Percentiles rank a stretch among this genome's conserved stretches.
These are phyloP conservation scores for Pheosia tremula DNA, from an alignment of 2,888 invertebrate species.

Conservation along the genomic window DNA sequence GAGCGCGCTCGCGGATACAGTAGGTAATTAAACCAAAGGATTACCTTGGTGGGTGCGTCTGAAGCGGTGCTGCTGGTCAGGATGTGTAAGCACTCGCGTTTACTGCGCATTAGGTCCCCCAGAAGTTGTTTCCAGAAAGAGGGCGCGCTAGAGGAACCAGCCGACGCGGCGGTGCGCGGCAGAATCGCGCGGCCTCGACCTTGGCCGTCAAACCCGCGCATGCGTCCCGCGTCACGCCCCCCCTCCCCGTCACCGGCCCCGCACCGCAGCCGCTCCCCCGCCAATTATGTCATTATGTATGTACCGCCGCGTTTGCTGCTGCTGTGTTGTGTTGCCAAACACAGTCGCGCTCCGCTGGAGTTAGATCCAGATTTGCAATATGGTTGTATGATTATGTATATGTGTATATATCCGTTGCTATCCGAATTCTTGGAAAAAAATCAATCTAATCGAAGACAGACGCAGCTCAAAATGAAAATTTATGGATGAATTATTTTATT, in stretches of 20 bases:
- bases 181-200: slow-evolving; percentile 82
- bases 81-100: slow-evolving; percentile 60
- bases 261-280: slow-evolving; percentile 48
- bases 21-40: slow-evolving; percentile 18
- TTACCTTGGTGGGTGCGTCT: slow-evolving; percentile 54
- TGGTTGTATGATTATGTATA: slow-evolving; percentile 26
- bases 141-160: slow-evolving; percentile 69
- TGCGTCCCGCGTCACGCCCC: slow-evolving; percentile 72
- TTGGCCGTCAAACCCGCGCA: slow-evolving; percentile 84
- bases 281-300: slow-evolving; percentile 84
- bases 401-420: not conserved
- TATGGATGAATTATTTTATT: not conserved
- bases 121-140: slow-evolving; percentile 63
- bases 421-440: not conserved
- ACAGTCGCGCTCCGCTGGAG: slow-evolving; percentile 69
- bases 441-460: not conserved
- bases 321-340: slow-evolving; percentile 76
- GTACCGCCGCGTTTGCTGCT: slow-evolving; percentile 60
- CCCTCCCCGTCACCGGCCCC: slow-evolving; percentile 42
- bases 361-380: slow-evolving; percentile 54
- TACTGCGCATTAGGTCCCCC: slow-evolving; percentile 67
- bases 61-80: slow-evolving; percentile 24
- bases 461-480: not conserved
- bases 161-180: slow-evolving; percentile 81
- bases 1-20: slow-evolving; percentile 15